These are phyloP conservation scores for Zaprionus lineosus DNA, from an alignment of 2,888 invertebrate genomes.

Conservation along the genomic window DNA sequence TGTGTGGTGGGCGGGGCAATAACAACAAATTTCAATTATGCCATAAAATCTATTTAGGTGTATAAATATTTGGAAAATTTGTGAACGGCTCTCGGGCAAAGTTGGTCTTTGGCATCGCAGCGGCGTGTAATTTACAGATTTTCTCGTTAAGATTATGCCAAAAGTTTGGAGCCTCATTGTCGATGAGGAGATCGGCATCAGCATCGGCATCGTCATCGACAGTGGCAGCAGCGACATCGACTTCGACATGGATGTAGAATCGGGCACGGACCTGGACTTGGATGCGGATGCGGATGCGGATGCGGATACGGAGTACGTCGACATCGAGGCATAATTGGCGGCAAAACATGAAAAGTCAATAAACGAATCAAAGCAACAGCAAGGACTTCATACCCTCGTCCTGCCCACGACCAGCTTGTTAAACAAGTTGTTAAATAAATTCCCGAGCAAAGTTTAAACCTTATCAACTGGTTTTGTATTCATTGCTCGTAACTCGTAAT, in stretches of 20 bases:
- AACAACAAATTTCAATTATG: conserved; percentile 77
- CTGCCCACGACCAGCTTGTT: conserved; percentile 2
- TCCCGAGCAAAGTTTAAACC: conserved; percentile 39
- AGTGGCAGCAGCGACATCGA: too few relatives aligned
- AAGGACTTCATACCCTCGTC: too few relatives aligned
- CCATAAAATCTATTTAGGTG: conserved; percentile 76
- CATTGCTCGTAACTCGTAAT: conserved; percentile 20
- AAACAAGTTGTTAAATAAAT: conserved; percentile 51
- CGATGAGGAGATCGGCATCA: too few relatives aligned
- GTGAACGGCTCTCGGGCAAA: conserved; percentile 35
- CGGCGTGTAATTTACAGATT: conserved; percentile 75
- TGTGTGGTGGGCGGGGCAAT: conserved; percentile 34
- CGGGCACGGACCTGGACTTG: too few relatives aligned
- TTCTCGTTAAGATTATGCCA: conserved; percentile 72
- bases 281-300: too few relatives aligned
- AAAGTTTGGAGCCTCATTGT: conserved; percentile 61
- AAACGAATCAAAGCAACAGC: conserved; percentile 56
- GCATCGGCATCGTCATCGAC: too few relatives aligned
- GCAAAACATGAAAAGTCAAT: conserved; percentile 73
- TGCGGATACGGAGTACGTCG: conserved; percentile 1
- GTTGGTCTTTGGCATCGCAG: conserved; percentile 34
- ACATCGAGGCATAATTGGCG: conserved; percentile 66
- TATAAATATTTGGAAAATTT: conserved; percentile 73
- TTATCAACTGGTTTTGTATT: conserved; percentile 46
- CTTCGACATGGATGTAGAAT: too few relatives aligned